A percentile compares a stretch with the other conserved stretches of the same genome.
Conservation (phyloP, 1,140 invertebrate species). For the Ectropis grisescens region DNA sequence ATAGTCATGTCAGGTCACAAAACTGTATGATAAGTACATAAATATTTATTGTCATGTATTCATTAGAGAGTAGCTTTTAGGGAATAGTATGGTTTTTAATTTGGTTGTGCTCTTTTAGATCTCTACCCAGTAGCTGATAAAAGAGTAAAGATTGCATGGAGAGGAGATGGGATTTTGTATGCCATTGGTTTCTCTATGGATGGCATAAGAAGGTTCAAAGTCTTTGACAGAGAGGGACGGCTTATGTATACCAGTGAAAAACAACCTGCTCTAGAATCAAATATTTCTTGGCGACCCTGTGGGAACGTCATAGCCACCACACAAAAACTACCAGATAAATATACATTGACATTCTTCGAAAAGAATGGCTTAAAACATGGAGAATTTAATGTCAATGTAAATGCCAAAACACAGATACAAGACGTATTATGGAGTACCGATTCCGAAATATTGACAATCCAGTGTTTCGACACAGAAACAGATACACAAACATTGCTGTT, state of each 20-base stretch:
- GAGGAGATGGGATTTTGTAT: slow-evolving; percentile 87
- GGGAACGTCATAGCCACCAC: slow-evolving; percentile 84
- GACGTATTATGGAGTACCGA: slow-evolving; percentile 84
- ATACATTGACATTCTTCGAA: slow-evolving; percentile 88
- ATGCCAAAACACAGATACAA: slow-evolving; percentile 68
- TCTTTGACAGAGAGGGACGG: slow-evolving; percentile 81
- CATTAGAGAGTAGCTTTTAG: too few relatives aligned
- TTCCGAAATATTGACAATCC: slow-evolving; percentile 81
- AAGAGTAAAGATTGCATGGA: slow-evolving; percentile 80
- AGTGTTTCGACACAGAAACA: slow-evolving; percentile 57
- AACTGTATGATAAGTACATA: too few relatives aligned
- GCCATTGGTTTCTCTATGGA: slow-evolving; percentile 77
- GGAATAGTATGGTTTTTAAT: too few relatives aligned
- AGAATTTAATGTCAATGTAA: slow-evolving; percentile 81
- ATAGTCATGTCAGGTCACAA: too few relatives aligned
- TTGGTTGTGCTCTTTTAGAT: too few relatives aligned
- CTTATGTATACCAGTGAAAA: slow-evolving; percentile 82
- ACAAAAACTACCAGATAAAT: slow-evolving; percentile 76
- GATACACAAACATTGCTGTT: slow-evolving; percentile 73
- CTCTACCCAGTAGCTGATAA: slow-evolving; percentile 63
- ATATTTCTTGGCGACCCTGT: slow-evolving; percentile 83
- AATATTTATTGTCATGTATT: too few relatives aligned
- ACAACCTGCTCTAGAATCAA: slow-evolving; percentile 76
- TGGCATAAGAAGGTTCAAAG: slow-evolving; percentile 72
- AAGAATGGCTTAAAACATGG: slow-evolving; percentile 93